phyloP scores from a whole-genome alignment of 2,888 invertebrate genomes.

The Drosophila dives region DNA sequence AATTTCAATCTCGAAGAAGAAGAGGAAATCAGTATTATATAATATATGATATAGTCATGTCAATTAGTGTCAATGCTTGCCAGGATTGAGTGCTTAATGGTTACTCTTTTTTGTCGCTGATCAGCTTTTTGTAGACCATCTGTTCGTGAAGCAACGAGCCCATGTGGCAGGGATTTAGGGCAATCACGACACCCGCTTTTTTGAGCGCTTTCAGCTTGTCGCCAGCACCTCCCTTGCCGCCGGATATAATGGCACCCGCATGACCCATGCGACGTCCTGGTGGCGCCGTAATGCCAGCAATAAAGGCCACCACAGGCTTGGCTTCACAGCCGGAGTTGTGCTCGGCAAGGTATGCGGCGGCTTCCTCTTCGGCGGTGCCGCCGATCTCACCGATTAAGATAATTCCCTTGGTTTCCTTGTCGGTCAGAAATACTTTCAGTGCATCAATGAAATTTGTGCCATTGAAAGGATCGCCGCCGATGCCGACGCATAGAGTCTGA shows the following conservation, averaged over 20 bases:
- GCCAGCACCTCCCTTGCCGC: constrained; percentile 98
- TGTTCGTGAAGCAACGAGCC: constrained; percentile 93
- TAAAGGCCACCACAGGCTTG: constrained; percentile 99
- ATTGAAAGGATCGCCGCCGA: constrained; percentile 99
- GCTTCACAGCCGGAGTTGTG: constrained; percentile 93
- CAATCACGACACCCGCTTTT: constrained; percentile 95
- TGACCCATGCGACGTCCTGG: constrained; percentile 99
- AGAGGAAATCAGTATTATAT: no score
- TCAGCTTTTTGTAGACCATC: constrained; percentile 91
- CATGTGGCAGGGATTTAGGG: constrained; percentile 96
- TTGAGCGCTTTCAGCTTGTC: constrained; percentile 98
- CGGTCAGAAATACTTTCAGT: constrained; percentile 96
- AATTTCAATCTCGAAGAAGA: not conserved
- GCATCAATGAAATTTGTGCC: constrained; percentile 99
- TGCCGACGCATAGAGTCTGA: constrained; percentile 98
- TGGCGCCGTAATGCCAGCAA: constrained; percentile 98
- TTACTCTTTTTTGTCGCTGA: constrained; percentile 47
- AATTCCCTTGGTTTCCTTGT: constrained; percentile 96
- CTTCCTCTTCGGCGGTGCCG: constrained; percentile 98
- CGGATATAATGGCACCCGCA: constrained; percentile 99
- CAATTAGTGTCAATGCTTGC: not conserved
- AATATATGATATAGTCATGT: no score
- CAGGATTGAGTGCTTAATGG: not conserved
- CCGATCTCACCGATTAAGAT: constrained; percentile 99
- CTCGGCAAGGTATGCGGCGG: constrained; percentile 94